Evolutionary conservation across 2,888 invertebrate genomes (phyloP).

Genomic region (Sinhomidia bicolor): DNA sequence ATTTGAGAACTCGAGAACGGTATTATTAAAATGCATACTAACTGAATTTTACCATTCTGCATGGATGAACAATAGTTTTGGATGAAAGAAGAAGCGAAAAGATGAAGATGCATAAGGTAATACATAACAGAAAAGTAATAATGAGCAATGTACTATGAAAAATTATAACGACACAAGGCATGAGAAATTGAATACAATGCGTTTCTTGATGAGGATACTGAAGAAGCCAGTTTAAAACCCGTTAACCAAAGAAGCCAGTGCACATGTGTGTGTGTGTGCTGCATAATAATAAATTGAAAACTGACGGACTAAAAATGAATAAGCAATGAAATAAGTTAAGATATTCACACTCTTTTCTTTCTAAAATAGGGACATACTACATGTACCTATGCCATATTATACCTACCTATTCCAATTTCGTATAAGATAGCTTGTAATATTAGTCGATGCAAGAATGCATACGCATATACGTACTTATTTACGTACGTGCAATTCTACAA

Average conservation of each 20-base stretch:
- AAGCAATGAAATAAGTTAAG: constrained; percentile 10
- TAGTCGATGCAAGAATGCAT: neutral
- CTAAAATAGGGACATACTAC: too few relatives aligned
- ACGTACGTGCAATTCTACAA: neutral
- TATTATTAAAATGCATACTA: too few relatives aligned
- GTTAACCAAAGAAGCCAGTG: constrained; percentile 51
- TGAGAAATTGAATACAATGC: neutral
- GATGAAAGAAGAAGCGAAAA: neutral
- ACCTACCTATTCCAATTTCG: neutral
- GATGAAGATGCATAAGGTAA: neutral
- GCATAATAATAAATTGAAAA: constrained; percentile 50
- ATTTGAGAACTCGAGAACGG: too few relatives aligned
- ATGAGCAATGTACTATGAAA: constrained; percentile 8
- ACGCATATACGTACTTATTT: too few relatives aligned
- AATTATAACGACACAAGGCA: neutral
- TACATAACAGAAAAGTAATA: neutral
- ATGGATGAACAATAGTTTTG: neutral
- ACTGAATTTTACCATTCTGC: neutral
- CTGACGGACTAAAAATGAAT: neutral
- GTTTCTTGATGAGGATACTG: neutral
- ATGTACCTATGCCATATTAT: too few relatives aligned
- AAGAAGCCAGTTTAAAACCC: constrained; percentile 58
- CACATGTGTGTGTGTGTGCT: constrained; percentile 26
- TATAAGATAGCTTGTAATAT: neutral
- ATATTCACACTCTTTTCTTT: constrained; percentile 19